Percentiles rank a stretch among this genome's conserved stretches.
These are phyloP conservation scores for Drosophila differens DNA, from an alignment of 2,888 invertebrate species.

Conservation along the genomic window DNA sequence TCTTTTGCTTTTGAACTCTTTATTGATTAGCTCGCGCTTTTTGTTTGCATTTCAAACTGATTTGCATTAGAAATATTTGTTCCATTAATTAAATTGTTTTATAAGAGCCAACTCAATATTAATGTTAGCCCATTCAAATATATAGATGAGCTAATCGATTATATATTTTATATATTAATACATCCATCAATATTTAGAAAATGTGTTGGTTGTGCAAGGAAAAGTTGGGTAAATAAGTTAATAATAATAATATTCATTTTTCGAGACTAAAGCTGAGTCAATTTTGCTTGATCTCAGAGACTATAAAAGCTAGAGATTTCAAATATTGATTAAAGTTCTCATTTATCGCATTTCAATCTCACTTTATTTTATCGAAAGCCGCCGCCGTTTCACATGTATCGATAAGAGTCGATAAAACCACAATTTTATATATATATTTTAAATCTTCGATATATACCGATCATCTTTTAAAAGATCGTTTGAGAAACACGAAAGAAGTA, in stretches of 20 bases:
- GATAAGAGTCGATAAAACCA: background rate
- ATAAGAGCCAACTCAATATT: background rate
- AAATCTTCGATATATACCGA: background rate
- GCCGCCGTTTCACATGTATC: too few relatives aligned
- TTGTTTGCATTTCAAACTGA: conserved; percentile 17
- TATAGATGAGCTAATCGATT: conserved; percentile 4
- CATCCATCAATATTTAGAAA: background rate
- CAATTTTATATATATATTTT: background rate
- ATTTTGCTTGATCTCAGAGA: background rate
- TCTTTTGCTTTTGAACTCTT: conserved; percentile 24
- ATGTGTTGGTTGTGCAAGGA: background rate
- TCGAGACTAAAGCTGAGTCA: background rate
- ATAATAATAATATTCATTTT: fast-evolving
- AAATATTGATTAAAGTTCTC: background rate
- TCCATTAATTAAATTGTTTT: conserved; percentile 9
- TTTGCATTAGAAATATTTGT: conserved; percentile 36
- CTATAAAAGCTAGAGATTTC: background rate
- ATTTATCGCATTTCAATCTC: background rate
- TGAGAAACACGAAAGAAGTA: too few relatives aligned
- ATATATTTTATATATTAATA: background rate
- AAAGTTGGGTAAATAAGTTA: background rate
- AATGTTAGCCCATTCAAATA: background rate
- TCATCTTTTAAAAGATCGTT: background rate
- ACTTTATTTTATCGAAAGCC: too few relatives aligned
- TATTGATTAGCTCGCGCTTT: conserved; percentile 21